These are phyloP conservation scores for Cantharis rustica DNA, from an alignment of 2,888 invertebrate species.

Conservation along the genomic window DNA sequence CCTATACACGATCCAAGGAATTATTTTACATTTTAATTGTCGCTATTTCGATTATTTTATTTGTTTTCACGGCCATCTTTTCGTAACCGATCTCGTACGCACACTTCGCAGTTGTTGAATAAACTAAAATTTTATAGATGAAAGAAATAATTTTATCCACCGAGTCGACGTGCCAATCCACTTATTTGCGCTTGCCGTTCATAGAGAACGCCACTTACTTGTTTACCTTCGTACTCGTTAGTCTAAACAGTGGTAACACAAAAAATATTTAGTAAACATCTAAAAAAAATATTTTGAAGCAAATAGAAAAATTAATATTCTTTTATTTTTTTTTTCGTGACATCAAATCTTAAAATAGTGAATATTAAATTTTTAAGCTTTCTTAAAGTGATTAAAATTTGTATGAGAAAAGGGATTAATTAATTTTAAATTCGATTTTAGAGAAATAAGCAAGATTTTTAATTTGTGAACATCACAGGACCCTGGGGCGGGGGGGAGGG, in stretches of 20 bases:
- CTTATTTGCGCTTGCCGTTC: not conserved
- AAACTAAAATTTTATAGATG: not conserved
- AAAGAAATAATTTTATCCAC: not conserved
- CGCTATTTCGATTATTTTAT: conserved; percentile 32
- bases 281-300: not conserved
- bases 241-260: not conserved
- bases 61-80: conserved; percentile 36
- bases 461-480: too few relatives aligned
- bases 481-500: too few relatives aligned
- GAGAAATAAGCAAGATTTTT: too few relatives aligned
- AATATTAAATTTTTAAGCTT: too few relatives aligned
- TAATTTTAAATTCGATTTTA: too few relatives aligned
- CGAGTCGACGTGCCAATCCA: not conserved
- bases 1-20: not conserved
- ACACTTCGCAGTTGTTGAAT: not conserved
- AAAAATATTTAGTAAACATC: not conserved
- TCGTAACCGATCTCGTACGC: conserved; percentile 32
- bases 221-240: not conserved
- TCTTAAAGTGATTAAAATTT: too few relatives aligned
- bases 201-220: not conserved
- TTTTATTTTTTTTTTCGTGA: too few relatives aligned
- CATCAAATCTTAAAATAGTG: too few relatives aligned
- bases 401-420: too few relatives aligned
- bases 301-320: too few relatives aligned
- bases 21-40: conserved; percentile 9